Percentiles rank a stretch among this genome's conserved stretches.
These are phyloP conservation scores for Chanos chanos DNA, from an alignment of 2,797 vertebrate genomes.

Conservation along the genomic window DNA sequence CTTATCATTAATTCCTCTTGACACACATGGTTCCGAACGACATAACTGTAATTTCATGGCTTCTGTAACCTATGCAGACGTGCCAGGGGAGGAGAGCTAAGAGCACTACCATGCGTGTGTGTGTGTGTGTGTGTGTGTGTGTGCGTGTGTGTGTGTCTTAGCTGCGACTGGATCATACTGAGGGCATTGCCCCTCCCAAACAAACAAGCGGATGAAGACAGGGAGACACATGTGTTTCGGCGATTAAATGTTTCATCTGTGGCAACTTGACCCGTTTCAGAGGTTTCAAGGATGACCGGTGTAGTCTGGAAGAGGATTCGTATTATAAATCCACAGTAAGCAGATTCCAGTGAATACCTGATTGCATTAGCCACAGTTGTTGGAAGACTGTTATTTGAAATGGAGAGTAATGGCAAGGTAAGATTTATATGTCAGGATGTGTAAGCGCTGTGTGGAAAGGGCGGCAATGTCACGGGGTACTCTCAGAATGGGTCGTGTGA, in stretches of 20 bases:
- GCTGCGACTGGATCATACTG: conserved; percentile 26
- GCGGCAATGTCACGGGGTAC: too few relatives aligned
- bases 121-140: conserved; percentile 11
- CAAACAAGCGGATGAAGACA: conserved; percentile 4
- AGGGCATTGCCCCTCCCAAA: conserved; percentile 4
- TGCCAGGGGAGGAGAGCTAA: neutral
- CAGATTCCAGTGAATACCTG: conserved; percentile 28
- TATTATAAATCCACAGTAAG: conserved; percentile 32
- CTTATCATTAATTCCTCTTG: conserved; percentile 61
- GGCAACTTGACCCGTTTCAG: neutral
- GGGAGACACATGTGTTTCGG: neutral
- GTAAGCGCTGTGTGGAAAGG: neutral
- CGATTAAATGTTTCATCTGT: neutral
- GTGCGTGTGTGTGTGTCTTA: conserved; percentile 14
- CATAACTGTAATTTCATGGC: conserved; percentile 68
- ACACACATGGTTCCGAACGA: conserved; percentile 58
- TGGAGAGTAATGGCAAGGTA: conserved; percentile 16
- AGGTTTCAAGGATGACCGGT: conserved; percentile 28
- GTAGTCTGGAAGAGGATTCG: conserved; percentile 6
- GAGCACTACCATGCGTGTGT: neutral
- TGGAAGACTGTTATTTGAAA: conserved; percentile 19
- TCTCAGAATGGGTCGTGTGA: too few relatives aligned
- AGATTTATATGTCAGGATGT: neutral
- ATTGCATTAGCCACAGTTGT: conserved; percentile 22
- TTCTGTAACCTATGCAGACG: conserved; percentile 40